Conservation (phyloP, 1,140 invertebrate genomes). For the Parapsyche elsis region DNA sequence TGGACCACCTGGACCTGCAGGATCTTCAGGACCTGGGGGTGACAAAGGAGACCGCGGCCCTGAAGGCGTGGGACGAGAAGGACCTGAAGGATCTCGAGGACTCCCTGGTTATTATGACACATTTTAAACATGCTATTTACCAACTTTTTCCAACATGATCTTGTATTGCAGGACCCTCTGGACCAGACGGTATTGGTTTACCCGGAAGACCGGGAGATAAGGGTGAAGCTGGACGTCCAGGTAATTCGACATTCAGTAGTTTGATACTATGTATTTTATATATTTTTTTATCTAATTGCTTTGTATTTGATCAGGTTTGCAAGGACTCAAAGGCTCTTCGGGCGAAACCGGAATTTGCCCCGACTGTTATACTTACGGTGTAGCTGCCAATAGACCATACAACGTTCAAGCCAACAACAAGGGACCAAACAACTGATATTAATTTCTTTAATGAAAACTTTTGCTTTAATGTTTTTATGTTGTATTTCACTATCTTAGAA, state of each 20-base stretch:
- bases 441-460: too few species aligned
- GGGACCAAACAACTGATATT: slow-evolving; percentile 45
- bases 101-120: slow-evolving; percentile 67
- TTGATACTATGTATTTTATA: background rate
- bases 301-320: slow-evolving; percentile 36
- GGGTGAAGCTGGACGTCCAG: slow-evolving; percentile 54
- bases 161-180: slow-evolving; percentile 43
- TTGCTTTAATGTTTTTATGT: too few species aligned
- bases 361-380: slow-evolving; percentile 47
- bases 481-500: too few species aligned
- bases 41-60: slow-evolving; percentile 79
- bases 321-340: slow-evolving; percentile 41
- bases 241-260: too few species aligned
- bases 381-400: slow-evolving; percentile 38
- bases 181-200: slow-evolving; percentile 48
- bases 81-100: slow-evolving; percentile 74
- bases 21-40: slow-evolving; percentile 72
- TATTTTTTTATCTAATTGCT: background rate
- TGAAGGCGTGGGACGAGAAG: slow-evolving; percentile 76
- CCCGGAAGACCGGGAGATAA: slow-evolving; percentile 52
- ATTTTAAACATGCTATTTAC: background rate
- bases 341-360: slow-evolving; percentile 48
- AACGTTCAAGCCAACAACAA: slow-evolving; percentile 51
- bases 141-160: background rate
- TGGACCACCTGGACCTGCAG: slow-evolving; percentile 70